Evolutionary conservation across 2,888 invertebrate species (phyloP).

Genomic region (Tipula lateralis): DNA sequence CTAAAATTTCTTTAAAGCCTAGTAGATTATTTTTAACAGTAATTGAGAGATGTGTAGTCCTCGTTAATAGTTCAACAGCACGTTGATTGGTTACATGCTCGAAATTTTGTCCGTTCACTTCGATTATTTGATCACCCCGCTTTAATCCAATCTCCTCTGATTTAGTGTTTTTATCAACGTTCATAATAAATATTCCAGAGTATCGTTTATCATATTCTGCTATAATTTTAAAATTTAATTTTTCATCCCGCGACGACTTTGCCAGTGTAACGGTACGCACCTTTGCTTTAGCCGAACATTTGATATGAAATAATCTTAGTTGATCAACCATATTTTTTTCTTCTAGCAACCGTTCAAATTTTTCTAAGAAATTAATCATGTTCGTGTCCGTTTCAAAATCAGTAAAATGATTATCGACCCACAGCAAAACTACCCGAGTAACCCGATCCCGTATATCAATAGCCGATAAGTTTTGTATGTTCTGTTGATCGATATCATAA

Average conservation of each 20-base stretch:
- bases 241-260: slow-evolving; percentile 87
- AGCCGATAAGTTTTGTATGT: slow-evolving; percentile 39
- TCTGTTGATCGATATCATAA: slow-evolving; percentile 56
- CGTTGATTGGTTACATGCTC: slow-evolving; percentile 86
- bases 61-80: slow-evolving; percentile 87
- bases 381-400: slow-evolving; percentile 94
- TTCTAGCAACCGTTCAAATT: slow-evolving; percentile 81
- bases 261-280: slow-evolving; percentile 87
- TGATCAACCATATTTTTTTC: slow-evolving; percentile 81
- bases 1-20: slow-evolving; percentile 67
- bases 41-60: slow-evolving; percentile 92
- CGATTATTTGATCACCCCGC: slow-evolving; percentile 94
- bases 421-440: slow-evolving; percentile 89
- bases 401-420: slow-evolving; percentile 98
- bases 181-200: slow-evolving; percentile 90
- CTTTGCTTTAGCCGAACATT: slow-evolving; percentile 94
- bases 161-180: slow-evolving; percentile 88
- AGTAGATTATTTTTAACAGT: slow-evolving; percentile 95
- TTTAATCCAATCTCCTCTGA: slow-evolving; percentile 95
- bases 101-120: slow-evolving; percentile 96
- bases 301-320: slow-evolving; percentile 82
- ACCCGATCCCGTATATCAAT: slow-evolving; percentile 63
- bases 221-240: slow-evolving; percentile 85
- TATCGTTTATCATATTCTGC: slow-evolving; percentile 90
- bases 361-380: slow-evolving; percentile 95